Conservation (phyloP, 2,888 invertebrate species). For the Mesodorylaimus sp. region DNA sequence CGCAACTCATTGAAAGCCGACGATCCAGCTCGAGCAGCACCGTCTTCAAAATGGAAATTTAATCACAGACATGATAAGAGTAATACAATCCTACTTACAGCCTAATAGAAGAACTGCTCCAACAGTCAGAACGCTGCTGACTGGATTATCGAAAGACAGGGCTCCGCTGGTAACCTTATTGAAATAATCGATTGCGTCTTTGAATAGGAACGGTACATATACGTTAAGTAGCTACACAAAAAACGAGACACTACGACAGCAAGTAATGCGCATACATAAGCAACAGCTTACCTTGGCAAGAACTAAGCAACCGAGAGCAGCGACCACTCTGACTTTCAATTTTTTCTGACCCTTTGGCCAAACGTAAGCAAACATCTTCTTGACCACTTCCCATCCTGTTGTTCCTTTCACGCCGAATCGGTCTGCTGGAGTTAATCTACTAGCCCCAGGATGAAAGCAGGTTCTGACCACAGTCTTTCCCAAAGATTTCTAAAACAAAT, state of each 20-base stretch:
- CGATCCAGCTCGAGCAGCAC: slow-evolving; percentile 69
- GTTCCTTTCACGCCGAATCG: slow-evolving; percentile 18
- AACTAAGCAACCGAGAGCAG: slow-evolving; percentile 44
- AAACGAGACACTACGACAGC: slow-evolving; percentile 9
- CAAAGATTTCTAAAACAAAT: too few species aligned
- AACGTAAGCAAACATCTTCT: slow-evolving; percentile 70
- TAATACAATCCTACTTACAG: slow-evolving; percentile 10
- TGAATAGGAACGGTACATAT: slow-evolving; percentile 82
- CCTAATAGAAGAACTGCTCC: slow-evolving; percentile 18
- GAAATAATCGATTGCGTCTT: slow-evolving; percentile 70
- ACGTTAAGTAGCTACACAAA: slow-evolving; percentile 55
- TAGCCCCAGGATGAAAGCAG: slow-evolving; percentile 78
- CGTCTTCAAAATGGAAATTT: slow-evolving; percentile 48
- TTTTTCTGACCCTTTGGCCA: slow-evolving; percentile 77
- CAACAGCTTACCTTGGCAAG: slow-evolving; percentile 34
- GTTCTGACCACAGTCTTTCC: too few species aligned
- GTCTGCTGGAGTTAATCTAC: slow-evolving; percentile 39
- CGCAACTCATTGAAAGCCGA: slow-evolving; percentile 84
- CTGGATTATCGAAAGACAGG: slow-evolving; percentile 17
- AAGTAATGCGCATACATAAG: slow-evolving; percentile 1
- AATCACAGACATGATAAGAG: neutral
- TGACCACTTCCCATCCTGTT: slow-evolving; percentile 56
- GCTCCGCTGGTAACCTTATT: slow-evolving; percentile 38
- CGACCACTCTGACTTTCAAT: slow-evolving; percentile 56
- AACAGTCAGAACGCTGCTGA: slow-evolving; percentile 18